Evolutionary conservation across 2,888 invertebrate genomes (phyloP).

Genomic region (Coecobrya sp.): DNA sequence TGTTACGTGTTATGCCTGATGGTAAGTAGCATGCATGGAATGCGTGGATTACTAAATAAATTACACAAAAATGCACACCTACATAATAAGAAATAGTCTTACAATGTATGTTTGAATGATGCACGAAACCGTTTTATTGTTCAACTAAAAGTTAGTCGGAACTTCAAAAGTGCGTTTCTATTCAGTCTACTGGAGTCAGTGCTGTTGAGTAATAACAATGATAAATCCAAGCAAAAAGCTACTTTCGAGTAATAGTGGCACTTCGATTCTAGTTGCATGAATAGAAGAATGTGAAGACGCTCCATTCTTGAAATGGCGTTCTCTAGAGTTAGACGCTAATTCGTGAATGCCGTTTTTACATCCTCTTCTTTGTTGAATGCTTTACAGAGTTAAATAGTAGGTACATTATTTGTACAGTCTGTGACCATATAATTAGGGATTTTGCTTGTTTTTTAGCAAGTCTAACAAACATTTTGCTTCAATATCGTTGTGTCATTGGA

Average conservation of each 20-base stretch:
- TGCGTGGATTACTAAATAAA: background rate
- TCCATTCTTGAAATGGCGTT: constrained; percentile 78
- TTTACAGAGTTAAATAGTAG: background rate
- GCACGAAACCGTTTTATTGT: constrained; percentile 14
- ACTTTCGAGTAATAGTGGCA: background rate
- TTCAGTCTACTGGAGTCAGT: constrained; percentile 14
- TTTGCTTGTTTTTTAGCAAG: background rate
- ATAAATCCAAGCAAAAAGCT: background rate
- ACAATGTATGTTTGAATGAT: background rate
- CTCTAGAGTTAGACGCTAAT: constrained; percentile 69
- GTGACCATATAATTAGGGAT: background rate
- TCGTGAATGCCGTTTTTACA: constrained; percentile 63
- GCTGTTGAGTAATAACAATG: background rate
- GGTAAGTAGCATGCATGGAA: background rate
- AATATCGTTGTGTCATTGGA: constrained; percentile 61
- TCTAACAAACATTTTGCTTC: background rate
- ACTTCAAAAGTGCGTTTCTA: background rate
- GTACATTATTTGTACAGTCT: background rate
- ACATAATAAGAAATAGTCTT: too few species aligned
- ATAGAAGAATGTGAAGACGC: background rate
- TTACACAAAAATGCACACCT: background rate
- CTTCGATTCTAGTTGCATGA: background rate
- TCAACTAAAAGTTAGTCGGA: constrained; percentile 59
- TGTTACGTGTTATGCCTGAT: background rate
- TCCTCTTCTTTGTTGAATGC: background rate